A percentile compares a stretch with the other conserved stretches of the same genome.
Conservation (phyloP, 2,888 invertebrate species). For the Drosophila quinaria region DNA sequence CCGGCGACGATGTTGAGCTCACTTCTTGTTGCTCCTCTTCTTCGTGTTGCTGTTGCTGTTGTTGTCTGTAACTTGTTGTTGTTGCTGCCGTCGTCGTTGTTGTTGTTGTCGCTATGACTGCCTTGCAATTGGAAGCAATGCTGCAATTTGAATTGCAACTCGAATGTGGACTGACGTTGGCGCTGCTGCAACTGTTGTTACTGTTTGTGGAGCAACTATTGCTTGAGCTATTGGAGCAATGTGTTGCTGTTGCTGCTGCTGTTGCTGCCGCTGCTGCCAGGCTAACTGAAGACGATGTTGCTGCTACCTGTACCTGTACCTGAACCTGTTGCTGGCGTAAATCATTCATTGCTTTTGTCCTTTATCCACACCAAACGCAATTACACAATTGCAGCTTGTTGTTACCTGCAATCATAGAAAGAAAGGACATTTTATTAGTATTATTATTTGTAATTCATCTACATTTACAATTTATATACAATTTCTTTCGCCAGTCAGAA, state of each 20-base stretch:
- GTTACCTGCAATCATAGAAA: slow-evolving; percentile 9
- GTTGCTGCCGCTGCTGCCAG: slow-evolving; percentile 50
- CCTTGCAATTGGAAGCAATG: slow-evolving; percentile 39
- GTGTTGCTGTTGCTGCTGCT: slow-evolving; percentile 38
- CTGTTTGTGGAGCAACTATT: slow-evolving; percentile 38
- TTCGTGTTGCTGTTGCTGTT: slow-evolving; percentile 18
- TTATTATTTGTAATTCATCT: not conserved
- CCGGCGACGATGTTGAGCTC: slow-evolving; percentile 62
- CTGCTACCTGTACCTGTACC: slow-evolving; percentile 67
- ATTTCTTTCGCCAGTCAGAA: too few relatives aligned
- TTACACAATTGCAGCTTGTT: slow-evolving; percentile 8
- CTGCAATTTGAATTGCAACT: slow-evolving; percentile 45
- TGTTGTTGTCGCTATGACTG: slow-evolving; percentile 39
- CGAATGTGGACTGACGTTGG: slow-evolving; percentile 52
- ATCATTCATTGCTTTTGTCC: slow-evolving; percentile 76
- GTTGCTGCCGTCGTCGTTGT: slow-evolving; percentile 16
- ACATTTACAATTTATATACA: too few relatives aligned
- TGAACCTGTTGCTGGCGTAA: slow-evolving; percentile 76
- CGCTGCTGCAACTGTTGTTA: slow-evolving; percentile 37
- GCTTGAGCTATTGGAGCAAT: slow-evolving; percentile 38
- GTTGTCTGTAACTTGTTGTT: slow-evolving; percentile 23
- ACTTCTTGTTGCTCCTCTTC: slow-evolving; percentile 55
- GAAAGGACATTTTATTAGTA: slow-evolving; percentile 4
- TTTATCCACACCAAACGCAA: slow-evolving; percentile 57
- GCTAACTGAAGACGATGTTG: slow-evolving; percentile 74